A percentile compares a stretch with the other conserved stretches of the same genome.
These are phyloP conservation scores for Sebastes trivittatus DNA, from an alignment of 2,797 vertebrate species.

Conservation along the genomic window DNA sequence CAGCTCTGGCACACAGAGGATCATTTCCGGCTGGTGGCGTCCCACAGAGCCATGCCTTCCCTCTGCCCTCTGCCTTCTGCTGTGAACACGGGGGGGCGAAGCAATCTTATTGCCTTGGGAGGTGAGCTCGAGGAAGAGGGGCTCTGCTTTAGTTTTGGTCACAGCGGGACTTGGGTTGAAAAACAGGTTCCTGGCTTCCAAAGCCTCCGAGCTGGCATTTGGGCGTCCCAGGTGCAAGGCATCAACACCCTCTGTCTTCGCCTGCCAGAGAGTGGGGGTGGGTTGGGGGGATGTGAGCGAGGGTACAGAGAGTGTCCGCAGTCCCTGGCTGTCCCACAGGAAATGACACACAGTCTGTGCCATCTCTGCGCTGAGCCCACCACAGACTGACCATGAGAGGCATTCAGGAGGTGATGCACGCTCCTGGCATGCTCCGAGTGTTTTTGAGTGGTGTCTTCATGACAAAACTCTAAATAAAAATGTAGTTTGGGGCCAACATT, in stretches of 20 bases:
- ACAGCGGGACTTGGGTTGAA: constrained; percentile 75
- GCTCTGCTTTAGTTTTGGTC: constrained; percentile 70
- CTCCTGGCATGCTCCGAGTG: constrained; percentile 9
- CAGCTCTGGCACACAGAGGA: constrained; percentile 70
- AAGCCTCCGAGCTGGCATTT: constrained; percentile 76
- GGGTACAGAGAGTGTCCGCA: constrained; percentile 52
- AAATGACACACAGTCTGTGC: constrained; percentile 64
- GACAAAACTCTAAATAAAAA: constrained; percentile 18
- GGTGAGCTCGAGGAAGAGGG: constrained; percentile 71
- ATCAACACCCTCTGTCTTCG: constrained; percentile 69
- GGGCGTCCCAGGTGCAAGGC: constrained; percentile 76
- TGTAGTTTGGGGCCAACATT: constrained; percentile 5
- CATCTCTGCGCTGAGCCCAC: constrained; percentile 49
- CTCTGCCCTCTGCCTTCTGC: constrained; percentile 78
- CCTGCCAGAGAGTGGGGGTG: constrained; percentile 69
- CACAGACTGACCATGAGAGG: constrained; percentile 38
- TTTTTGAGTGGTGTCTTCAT: constrained; percentile 21
- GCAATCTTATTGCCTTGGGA: constrained; percentile 72
- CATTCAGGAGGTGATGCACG: constrained; percentile 36
- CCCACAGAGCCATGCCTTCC: constrained; percentile 72
- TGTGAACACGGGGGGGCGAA: constrained; percentile 69
- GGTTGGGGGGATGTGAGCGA: constrained; percentile 29
- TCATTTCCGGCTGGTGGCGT: constrained; percentile 78
- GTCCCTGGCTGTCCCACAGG: constrained; percentile 73
- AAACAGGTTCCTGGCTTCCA: constrained; percentile 76